Percentiles rank a stretch among this genome's conserved stretches.
Evolutionary conservation across 2,797 vertebrate genomes (phyloP).

Genomic region (Australoheros facetus): DNA sequence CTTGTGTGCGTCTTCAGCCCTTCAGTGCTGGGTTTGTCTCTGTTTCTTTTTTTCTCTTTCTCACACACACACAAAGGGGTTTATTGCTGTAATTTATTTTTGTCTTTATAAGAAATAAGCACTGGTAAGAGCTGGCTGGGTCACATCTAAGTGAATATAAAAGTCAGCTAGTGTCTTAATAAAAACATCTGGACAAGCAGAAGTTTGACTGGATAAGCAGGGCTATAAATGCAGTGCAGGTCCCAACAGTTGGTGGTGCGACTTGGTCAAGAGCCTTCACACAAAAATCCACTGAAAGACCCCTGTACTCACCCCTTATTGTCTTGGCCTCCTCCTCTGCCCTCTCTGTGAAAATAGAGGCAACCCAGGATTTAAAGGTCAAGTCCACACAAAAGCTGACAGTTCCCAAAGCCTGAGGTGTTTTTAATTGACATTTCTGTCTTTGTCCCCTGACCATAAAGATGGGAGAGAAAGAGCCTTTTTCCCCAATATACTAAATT

Average conservation of each 20-base stretch:
- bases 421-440: slow-evolving; percentile 85
- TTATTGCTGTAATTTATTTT: slow-evolving; percentile 33
- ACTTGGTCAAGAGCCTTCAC: slow-evolving; percentile 76
- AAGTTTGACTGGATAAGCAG: slow-evolving; percentile 46
- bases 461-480: slow-evolving; percentile 59
- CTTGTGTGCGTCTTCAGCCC: slow-evolving; percentile 43
- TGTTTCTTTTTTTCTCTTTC: neutral
- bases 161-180: slow-evolving; percentile 11
- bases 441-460: slow-evolving; percentile 76
- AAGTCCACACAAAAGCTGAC: slow-evolving; percentile 80
- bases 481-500: slow-evolving; percentile 76
- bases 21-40: slow-evolving; percentile 29
- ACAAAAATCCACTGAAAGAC: slow-evolving; percentile 65
- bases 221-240: slow-evolving; percentile 49
- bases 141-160: slow-evolving; percentile 7
- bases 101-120: slow-evolving; percentile 12
- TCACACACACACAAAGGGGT: neutral
- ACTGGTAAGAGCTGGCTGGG: neutral
- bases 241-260: slow-evolving; percentile 69
- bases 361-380: slow-evolving; percentile 85
- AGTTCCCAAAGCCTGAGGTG: slow-evolving; percentile 75
- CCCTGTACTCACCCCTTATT: slow-evolving; percentile 69
- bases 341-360: slow-evolving; percentile 78
- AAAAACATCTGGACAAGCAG: slow-evolving; percentile 39
- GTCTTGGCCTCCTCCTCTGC: slow-evolving; percentile 68